Conservation (phyloP, 2,113 vertebrate genomes). For the Dicrurus megarhynchus region DNA sequence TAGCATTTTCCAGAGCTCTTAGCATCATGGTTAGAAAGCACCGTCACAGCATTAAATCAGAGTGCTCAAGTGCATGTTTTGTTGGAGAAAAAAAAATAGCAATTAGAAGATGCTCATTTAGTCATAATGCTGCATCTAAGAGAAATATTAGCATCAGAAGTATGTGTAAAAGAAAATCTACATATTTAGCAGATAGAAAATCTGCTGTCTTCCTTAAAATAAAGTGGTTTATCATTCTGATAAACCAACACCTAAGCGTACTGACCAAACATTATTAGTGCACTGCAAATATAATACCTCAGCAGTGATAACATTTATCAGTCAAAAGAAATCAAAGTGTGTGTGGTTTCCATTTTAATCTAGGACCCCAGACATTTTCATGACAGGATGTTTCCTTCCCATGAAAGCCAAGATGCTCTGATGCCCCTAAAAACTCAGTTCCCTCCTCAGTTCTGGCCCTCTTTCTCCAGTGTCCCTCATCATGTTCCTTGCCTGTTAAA, state of each 20-base stretch:
- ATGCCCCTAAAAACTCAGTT: not conserved
- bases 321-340: not conserved
- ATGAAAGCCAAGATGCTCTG: not conserved
- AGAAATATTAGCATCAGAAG: not conserved
- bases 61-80: not conserved
- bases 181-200: not conserved
- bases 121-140: not conserved
- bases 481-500: not conserved
- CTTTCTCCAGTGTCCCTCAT: not conserved
- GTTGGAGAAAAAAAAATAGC: not conserved
- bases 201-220: not conserved
- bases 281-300: not conserved
- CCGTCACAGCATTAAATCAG: not conserved
- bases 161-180: not conserved
- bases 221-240: not conserved
- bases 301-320: not conserved
- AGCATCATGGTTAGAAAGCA: not conserved
- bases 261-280: not conserved
- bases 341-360: not conserved
- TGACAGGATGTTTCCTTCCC: not conserved
- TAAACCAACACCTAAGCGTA: not conserved
- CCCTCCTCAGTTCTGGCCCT: not conserved
- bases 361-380: not conserved
- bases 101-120: not conserved
- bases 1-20: not conserved